Base-by-base conservation (phyloP, 2,797 vertebrate species). In the Lophius americanus region DNA sequence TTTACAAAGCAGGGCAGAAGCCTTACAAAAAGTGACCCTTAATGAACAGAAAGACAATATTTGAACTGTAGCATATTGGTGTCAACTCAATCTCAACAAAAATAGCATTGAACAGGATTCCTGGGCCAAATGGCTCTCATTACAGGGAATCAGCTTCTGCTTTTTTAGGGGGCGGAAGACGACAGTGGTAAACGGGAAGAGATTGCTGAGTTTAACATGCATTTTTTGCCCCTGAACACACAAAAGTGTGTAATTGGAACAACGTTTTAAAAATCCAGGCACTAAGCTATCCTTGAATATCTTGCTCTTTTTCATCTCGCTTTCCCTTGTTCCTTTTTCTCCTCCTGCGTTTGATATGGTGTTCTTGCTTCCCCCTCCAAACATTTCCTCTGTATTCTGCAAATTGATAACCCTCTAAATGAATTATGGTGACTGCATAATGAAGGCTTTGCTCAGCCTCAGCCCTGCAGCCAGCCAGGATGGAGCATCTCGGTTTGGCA, bases 341-440 rank as follows among this genome's bases (percentile, higher is more conserved):
- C 77, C 78, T 77, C 71, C 61, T 76, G 75, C 73, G 73, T 93
- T 92, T 91, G 89, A 90, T 89, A 89, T 88, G 81, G 67, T 79
- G 77, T 51, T 86, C 69, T 78, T 59, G 51, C 71, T 81, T 79
- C 78, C 86, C 85, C 88, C 86, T 88, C 88, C 74, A 90, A 92
- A 92, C 90, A 92, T 87, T 78, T 76, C 60, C 79, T 88, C 89
- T 90, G 90, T 90, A 86, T 92, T 90, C 89, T 86, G 87, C 88
- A 92, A 94, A 93, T 93, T 94, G 94, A 94, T 94, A 93, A 93
- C 92, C 92, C 89, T 92, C 90, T 92, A 93, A 94, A 93, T 93
- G 92, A 93, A 94, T 94, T 91, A 93, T 91, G 85, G 85, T 92
- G 93, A 91, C 93, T 87, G 92, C 91, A 92, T 94, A 93, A 94